phyloP scores from a whole-genome alignment of 2,113 vertebrate genomes.

The Labeo rohita region DNA sequence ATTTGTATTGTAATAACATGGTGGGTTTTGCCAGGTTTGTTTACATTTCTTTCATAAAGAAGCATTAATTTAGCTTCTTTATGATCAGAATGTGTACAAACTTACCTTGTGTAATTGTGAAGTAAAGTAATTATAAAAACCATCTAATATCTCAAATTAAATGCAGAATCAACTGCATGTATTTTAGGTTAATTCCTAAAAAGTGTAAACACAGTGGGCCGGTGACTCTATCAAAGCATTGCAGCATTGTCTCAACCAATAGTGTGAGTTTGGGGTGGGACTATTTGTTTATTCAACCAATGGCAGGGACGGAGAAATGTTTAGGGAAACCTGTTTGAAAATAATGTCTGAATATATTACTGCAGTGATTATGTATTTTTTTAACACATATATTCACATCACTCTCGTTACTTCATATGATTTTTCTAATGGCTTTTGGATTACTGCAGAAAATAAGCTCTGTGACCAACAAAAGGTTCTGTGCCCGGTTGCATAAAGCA shows the following conservation, averaged over 20 bases:
- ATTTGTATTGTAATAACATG: neutral
- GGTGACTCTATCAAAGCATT: neutral
- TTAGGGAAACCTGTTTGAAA: neutral
- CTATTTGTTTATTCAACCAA: no score
- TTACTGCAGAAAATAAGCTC: no score
- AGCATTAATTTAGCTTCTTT: neutral
- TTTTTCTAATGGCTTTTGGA: no score
- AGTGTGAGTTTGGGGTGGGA: no score
- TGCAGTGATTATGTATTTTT: no score
- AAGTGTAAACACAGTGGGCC: neutral
- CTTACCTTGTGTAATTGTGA: no score
- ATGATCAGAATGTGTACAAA: no score
- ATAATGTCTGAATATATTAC: no score
- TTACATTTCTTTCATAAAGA: neutral
- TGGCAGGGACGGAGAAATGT: neutral
- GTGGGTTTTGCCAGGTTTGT: neutral
- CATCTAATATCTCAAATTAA: neutral
- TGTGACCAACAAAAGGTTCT: no score
- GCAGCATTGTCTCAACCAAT: neutral
- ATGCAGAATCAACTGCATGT: neutral
- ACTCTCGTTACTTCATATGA: no score
- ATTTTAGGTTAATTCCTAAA: neutral
- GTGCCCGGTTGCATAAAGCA: no score
- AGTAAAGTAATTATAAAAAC: neutral
- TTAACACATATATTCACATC: no score